phyloP scores from a whole-genome alignment of 2,888 invertebrate species.

The Phalera bucephala region DNA sequence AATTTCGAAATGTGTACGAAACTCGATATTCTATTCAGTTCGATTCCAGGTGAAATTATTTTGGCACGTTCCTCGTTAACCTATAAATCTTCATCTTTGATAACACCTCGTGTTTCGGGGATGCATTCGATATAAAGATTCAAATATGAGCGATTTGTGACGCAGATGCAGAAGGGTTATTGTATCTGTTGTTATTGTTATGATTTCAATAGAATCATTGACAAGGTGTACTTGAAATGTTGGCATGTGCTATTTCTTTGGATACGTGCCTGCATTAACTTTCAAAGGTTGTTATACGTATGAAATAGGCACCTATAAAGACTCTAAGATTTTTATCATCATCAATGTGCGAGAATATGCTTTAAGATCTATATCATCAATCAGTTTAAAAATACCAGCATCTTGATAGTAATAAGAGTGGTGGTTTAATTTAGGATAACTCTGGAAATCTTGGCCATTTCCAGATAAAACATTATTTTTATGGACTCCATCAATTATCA shows the following conservation, averaged over 20 bases:
- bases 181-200: slow-evolving; percentile 59
- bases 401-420: too few species aligned
- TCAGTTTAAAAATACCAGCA: too few species aligned
- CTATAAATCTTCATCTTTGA: slow-evolving; percentile 31
- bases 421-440: too few species aligned
- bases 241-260: slow-evolving; percentile 49
- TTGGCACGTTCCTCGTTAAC: slow-evolving; percentile 72
- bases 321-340: too few species aligned
- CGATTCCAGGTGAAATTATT: slow-evolving; percentile 57
- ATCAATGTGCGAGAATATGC: too few species aligned
- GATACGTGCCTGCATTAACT: slow-evolving; percentile 7
- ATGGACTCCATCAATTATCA: too few species aligned
- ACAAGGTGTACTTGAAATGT: slow-evolving; percentile 60
- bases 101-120: slow-evolving; percentile 52
- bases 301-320: too few species aligned
- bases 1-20: slow-evolving; percentile 53
- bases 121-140: slow-evolving; percentile 27
- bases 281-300: too few species aligned
- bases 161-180: slow-evolving; percentile 75
- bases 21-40: slow-evolving; percentile 49
- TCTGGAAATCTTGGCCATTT: too few species aligned
- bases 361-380: too few species aligned
- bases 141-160: slow-evolving; percentile 35
- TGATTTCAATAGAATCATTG: slow-evolving; percentile 55
- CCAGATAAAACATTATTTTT: too few species aligned